Evolutionary conservation across 64 coral and sea anemone species (phyloP).

Genomic region (Dendrophyllia cribrosa): DNA sequence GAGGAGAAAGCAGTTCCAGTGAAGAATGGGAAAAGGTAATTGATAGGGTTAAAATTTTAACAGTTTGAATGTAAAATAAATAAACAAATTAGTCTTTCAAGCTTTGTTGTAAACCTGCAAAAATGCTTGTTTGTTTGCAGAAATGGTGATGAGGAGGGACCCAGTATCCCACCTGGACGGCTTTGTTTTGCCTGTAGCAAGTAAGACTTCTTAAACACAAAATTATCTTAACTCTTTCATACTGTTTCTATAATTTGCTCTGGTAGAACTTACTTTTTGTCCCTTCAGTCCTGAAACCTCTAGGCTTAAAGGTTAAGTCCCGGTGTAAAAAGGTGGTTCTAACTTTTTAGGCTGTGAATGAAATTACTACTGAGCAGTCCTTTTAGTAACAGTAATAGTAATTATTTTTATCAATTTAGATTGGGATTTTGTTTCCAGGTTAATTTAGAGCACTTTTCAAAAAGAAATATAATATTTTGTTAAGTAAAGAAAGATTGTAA

Average conservation of each 20-base stretch:
- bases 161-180: slow-evolving; percentile 53
- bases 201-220: slow-evolving; percentile 31
- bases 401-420: no score
- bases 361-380: no score
- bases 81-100: no score
- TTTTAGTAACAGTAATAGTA: no score
- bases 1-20: slow-evolving; percentile 81
- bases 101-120: not conserved
- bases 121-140: slow-evolving; percentile 49
- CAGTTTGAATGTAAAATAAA: no score
- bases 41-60: not conserved
- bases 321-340: no score
- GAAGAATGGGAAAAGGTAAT: slow-evolving; percentile 83
- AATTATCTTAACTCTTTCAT: not conserved
- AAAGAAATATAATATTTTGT: no score
- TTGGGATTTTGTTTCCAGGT: no score
- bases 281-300: not conserved
- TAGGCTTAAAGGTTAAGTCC: no score
- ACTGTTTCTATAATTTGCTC: not conserved
- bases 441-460: no score
- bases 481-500: no score
- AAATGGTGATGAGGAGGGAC: slow-evolving; percentile 82
- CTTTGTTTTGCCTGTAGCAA: slow-evolving; percentile 93
- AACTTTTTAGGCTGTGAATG: no score
- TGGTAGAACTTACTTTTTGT: not conserved